Base-by-base conservation (phyloP, 2,888 invertebrate genomes). In the Zaprionus obscuricornis region DNA sequence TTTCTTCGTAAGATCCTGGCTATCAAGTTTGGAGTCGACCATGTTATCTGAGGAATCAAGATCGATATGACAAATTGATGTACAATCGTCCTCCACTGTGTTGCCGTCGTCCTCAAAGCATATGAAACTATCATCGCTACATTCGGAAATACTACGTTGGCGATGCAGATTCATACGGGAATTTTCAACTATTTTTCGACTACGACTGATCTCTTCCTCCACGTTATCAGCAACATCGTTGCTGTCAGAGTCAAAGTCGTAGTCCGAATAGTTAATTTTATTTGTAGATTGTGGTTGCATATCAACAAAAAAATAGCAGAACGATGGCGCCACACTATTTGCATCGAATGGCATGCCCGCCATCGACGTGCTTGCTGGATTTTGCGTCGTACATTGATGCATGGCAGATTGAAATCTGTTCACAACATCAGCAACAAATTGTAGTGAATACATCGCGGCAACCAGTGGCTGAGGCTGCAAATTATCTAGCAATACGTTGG, bases 71-170 rank as follows among this genome's bases (percentile, higher is more conserved):
- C 16, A 34, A 31, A 42, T 18, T 10, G 51, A 52, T n/a, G 24
- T 34, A 17, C 36, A 40, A 13, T 57, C 54, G 11, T 79, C 58
- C 1, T 54, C 20, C 5, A 39, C 62, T 7, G 55, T 57, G 14
- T 66, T 64, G 11, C 51, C 65, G 17, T 67, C 67, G 3, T 78
- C 79, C 39, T 76, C 73, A n/a, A 79, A 79, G 47, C 79, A 84
- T 27, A 79, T 79, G 2, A 79, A 79, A 56, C 79, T 79, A 10
- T 79, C 85, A 14, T 79, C 79, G 39, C 79, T 79, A 29, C 79
- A 66, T 18, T 79, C 79, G 5, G 79, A 79, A 37, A 81, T 40
- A 18, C 82, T 84, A 13, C 78, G 60, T 40, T 84, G 78, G 11
- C 78, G 78, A 3, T 57, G 55, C 1, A 60, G 2, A 1, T 17